These are phyloP conservation scores for Phrynocephalus versicolor DNA, from an alignment of 2,113 vertebrate genomes.

Conservation along the genomic window DNA sequence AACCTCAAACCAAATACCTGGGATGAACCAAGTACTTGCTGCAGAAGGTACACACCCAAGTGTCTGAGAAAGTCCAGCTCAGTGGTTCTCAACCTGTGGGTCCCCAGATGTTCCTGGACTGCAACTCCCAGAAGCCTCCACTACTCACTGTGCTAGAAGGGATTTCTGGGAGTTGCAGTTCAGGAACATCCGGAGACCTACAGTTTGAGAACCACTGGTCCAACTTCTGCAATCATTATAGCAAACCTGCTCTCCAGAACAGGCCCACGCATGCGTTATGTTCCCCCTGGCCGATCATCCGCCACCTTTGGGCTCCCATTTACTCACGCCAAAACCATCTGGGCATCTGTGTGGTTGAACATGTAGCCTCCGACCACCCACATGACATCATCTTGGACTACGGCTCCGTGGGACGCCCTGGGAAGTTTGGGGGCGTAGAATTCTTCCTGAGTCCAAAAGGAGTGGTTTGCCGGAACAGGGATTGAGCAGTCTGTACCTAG, in stretches of 20 bases:
- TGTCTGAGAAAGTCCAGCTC: too few species aligned
- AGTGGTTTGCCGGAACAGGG: slow-evolving; percentile 88
- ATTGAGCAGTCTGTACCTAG: slow-evolving; percentile 90
- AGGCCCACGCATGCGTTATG: too few species aligned
- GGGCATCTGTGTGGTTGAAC: slow-evolving; percentile 93
- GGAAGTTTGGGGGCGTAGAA: slow-evolving; percentile 79
- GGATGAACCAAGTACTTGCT: too few species aligned
- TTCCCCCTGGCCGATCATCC: not conserved
- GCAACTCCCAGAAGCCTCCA: too few species aligned
- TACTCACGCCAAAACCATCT: slow-evolving; percentile 96
- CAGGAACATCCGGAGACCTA: too few species aligned
- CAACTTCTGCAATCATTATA: not conserved
- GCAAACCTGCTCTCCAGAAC: not conserved
- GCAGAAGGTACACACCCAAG: too few species aligned
- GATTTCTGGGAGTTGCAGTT: too few species aligned
- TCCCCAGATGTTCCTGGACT: too few species aligned
- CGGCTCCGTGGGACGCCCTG: slow-evolving; percentile 90
- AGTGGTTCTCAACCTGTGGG: too few species aligned
- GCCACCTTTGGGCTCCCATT: not conserved
- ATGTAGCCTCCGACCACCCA: slow-evolving; percentile 96
- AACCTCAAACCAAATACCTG: too few species aligned
- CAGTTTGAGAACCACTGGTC: too few species aligned
- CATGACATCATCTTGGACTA: slow-evolving; percentile 88
- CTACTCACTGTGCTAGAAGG: too few species aligned
- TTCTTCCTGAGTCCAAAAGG: slow-evolving; percentile 89